phyloP scores from a whole-genome alignment of 2,113 vertebrate genomes.

The Pheucticus melanocephalus region DNA sequence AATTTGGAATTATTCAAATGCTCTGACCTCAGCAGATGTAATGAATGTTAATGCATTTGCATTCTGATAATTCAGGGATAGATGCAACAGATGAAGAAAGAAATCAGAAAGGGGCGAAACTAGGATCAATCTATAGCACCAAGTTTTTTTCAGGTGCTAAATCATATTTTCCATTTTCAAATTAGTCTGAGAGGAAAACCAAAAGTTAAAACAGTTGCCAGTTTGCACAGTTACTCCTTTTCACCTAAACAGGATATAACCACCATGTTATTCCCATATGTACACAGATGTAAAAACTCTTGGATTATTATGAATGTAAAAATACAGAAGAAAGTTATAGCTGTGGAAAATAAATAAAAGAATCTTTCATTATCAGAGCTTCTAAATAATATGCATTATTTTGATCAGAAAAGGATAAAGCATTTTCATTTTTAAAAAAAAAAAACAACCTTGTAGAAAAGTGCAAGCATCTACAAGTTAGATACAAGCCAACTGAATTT shows the following conservation, averaged over 20 bases:
- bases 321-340: background rate
- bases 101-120: background rate
- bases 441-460: background rate
- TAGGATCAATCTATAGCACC: background rate
- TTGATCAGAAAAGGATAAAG: background rate
- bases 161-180: background rate
- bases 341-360: background rate
- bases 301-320: background rate
- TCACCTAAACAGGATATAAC: background rate
- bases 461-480: background rate
- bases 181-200: background rate
- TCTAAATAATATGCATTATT: background rate
- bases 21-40: background rate
- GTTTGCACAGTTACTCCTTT: background rate
- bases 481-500: background rate
- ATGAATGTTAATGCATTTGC: background rate
- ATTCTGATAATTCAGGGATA: background rate
- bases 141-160: background rate
- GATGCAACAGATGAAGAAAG: background rate
- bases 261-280: background rate
- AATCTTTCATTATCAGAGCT: background rate
- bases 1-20: constrained; percentile 10
- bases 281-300: background rate
- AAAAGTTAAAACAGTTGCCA: background rate
- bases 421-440: background rate